Evolutionary conservation across 2,888 invertebrate genomes (phyloP), one percentile per base, ranked within the genome.

Genomic region (Drosophila setosimentum): DNA sequence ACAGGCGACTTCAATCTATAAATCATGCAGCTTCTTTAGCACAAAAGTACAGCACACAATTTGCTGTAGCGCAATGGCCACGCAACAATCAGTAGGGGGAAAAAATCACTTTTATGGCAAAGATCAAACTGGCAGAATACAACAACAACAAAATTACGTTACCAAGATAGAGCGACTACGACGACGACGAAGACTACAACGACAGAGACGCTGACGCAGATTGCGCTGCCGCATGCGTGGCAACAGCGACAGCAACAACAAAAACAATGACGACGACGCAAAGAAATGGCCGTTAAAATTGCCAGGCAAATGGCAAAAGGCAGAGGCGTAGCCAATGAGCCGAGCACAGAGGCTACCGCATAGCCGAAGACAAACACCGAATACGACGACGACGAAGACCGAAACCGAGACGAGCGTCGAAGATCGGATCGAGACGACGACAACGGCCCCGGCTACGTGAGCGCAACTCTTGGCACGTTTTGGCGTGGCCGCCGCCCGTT

Each of bases 241-340:
- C 74, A 53, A 48, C 62, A 71, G 42, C 72, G 59, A 40, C 62
- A 65, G 40, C 57, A 35, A 40, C 68, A 51, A 33, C 62, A 32
- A 10, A 62, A 64, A 33, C 45, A 66, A 53, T 65, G 60, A 42
- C 60, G 65, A 54, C 59, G 40, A 64, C 37, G 68, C 68, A 84
- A 82, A 82, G 89, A 87, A 88, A 88, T 86, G 88, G 88, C 83
- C 88, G 85, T 87, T 86, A 83, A 86, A 88, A 80, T 82, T 88
- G 71, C 86, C 85, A 83, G 69, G 86, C 85, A 83, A 88, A 88
- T 88, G 82, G 82, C 88, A 82, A 86, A 86, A 83, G 68, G 68
- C 85, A 86, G 83, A 76, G 85, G 88, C 88, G 85, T 86, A 88
- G 88, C 73, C 82, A 76, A 79, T 73, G 76, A 68, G 49, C 65